phyloP scores from a whole-genome alignment of 2,797 vertebrate genomes.

The Octomys mimax region DNA sequence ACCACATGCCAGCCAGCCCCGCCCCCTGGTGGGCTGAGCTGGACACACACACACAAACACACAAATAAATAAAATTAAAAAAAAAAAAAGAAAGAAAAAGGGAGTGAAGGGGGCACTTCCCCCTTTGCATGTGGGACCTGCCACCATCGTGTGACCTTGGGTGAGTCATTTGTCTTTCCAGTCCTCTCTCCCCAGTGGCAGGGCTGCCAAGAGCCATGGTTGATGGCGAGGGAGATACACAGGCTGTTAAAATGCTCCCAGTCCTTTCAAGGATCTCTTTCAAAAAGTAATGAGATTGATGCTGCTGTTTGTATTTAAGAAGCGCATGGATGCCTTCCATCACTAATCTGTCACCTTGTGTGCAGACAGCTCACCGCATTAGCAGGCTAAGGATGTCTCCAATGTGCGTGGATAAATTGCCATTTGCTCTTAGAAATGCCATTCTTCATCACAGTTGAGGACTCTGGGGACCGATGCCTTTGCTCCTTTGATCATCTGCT shows the following conservation, averaged over 20 bases:
- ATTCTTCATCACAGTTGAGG: constrained; percentile 30
- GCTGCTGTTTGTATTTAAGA: neutral
- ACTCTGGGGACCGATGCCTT: constrained; percentile 50
- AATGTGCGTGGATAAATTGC: constrained; percentile 6
- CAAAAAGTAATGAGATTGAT: neutral
- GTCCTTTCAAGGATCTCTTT: neutral
- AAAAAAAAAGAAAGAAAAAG: neutral
- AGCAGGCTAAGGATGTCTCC: neutral
- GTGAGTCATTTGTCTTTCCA: constrained; percentile 3
- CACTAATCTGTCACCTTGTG: neutral
- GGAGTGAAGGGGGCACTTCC: neutral
- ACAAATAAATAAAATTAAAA: no score
- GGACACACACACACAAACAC: no score
- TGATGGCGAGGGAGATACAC: neutral
- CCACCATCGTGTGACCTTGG: neutral
- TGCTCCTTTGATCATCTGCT: constrained; percentile 35
- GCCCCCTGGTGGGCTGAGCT: no score
- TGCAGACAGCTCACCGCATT: neutral
- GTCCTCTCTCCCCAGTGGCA: neutral
- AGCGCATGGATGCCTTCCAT: neutral
- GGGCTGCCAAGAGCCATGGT: neutral
- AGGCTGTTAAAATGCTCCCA: neutral
- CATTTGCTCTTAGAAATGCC: constrained; percentile 8
- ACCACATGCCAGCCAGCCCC: no score
- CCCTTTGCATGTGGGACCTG: neutral